Evolutionary conservation across 2,888 invertebrate species (phyloP), one percentile per base, ranked within the genome.

Genomic region (Lycia hirtaria): DNA sequence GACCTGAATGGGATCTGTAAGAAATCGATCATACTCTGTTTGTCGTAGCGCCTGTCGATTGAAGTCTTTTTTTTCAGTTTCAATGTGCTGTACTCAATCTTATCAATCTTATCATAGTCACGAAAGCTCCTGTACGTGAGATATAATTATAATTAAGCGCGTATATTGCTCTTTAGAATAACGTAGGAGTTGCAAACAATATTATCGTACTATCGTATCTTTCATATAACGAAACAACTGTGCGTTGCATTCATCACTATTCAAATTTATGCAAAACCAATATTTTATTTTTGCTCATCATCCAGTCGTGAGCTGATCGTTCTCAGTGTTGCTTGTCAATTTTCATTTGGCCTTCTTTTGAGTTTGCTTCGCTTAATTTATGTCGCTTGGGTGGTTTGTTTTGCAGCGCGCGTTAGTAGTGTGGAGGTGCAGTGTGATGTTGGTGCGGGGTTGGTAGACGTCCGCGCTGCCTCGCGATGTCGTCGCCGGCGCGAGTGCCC

Each of bases 391-490:
- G 83, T 85, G 81, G 87, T 78, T 83, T 87, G 70, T 90, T 88
- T 91, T 91, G 83, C 91, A 92, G 91, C 80, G 71, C 83, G 81
- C 81, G 85, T 85, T 83, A 79, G 75, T 87, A 88, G 86, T 83
- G 88, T 71, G 71, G 67, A 72, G 78, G 82, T 74, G 79, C 75
- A 69, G 82, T 80, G 85, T 88, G 85, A 81, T 74, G 80, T 74
- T 64, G 69, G 69, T 68, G 76, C 67, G 69, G 63, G 62, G 70
- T 67, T 78, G 76, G 66, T 83, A 81, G 78, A 62, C 57, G 49
- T 19, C 48, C 78, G 78, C 73, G 72, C 63, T 69, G 64, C 73
- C 73, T 67, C 62, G 71, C 68, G 69, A 88, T 89, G 88, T 87
- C 88, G 67, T 88, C 88, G 63, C 88, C 88, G 74, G 87, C 87